Conservation (phyloP, 2,113 vertebrate species). For the Epinephelus moara region DNA sequence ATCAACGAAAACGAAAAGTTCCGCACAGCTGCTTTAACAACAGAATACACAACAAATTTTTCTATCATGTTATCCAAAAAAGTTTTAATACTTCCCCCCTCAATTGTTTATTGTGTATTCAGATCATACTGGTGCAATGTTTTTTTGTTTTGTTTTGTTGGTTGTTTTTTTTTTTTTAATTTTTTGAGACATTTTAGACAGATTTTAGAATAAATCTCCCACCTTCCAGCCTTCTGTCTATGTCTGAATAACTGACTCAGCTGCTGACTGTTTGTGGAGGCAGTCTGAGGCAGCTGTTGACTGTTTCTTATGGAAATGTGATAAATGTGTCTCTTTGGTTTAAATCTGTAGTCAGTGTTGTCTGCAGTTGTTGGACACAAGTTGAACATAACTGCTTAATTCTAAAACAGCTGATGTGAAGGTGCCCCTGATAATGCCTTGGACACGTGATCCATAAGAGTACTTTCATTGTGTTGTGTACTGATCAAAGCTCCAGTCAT, state of each 20-base stretch:
- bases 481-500: not conserved
- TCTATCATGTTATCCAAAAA: not conserved
- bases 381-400: not conserved
- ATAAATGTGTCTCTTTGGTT: not conserved
- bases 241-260: constrained; percentile 20
- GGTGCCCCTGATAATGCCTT: not conserved
- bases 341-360: not conserved
- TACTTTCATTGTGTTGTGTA: not conserved
- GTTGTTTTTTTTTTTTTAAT: not conserved
- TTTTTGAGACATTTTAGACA: not conserved
- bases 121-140: not conserved
- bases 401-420: not conserved
- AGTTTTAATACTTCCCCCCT: not conserved
- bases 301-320: constrained; percentile 26
- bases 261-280: constrained; percentile 29
- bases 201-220: not conserved
- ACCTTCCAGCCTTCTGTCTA: constrained; percentile 1
- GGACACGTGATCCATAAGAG: not conserved
- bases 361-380: not conserved
- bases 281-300: constrained; percentile 32
- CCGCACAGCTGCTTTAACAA: no score
- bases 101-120: not conserved
- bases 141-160: not conserved
- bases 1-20: no score
- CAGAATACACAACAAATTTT: not conserved